Base-by-base conservation (phyloP, 2,888 invertebrate species). In the Steromphala cineraria region DNA sequence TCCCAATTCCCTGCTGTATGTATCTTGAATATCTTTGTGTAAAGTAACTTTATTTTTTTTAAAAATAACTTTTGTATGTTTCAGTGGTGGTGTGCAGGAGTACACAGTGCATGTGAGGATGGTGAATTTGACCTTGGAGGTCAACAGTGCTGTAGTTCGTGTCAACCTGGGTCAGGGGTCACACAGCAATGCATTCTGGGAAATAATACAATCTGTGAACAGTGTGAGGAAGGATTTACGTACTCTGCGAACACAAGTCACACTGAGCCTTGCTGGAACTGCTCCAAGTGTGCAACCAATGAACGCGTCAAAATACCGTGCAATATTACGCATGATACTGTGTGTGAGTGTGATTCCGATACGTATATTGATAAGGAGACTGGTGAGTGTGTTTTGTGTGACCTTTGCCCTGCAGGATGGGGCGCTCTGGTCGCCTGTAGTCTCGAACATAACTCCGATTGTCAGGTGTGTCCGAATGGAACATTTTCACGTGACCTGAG, bases 261-360 rank as follows among this genome's bases (percentile, higher is more conserved):
- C 76, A 81, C 83, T 13, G 81, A 84, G 31, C 74, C 82, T 5
- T 92, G 92, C 80, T 82, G 80, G 67, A 78, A 81, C 7, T 92
- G 92, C 83, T 84, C 85, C 53, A 81, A 82, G 17, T 92, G 92
- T 82, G 86, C 85, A 7, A 85, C 84, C 40, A 86, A 90, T 71
- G 85, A 88, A 3, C 87, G 85, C 71, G 82, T 90, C 40, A 79
- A 85, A 40, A 81, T 81, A 15, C 81, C 84, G 46, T 92, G 92
- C 81, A 92, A 91, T 82, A 80, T 78, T 15, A 92, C 92, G 3
- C 91, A 91, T 75, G 90, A 92, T 84, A 89, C 90, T 0, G 81
- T 88, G 53, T 92, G 92, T 83, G 87, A 86, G 81, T 92, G 92
- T 71, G 87, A 90, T 28, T 17, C 53, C 13, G 91, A 90, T 28